phyloP scores from a whole-genome alignment of 1,140 invertebrate genomes.

The Lycorma delicatula region DNA sequence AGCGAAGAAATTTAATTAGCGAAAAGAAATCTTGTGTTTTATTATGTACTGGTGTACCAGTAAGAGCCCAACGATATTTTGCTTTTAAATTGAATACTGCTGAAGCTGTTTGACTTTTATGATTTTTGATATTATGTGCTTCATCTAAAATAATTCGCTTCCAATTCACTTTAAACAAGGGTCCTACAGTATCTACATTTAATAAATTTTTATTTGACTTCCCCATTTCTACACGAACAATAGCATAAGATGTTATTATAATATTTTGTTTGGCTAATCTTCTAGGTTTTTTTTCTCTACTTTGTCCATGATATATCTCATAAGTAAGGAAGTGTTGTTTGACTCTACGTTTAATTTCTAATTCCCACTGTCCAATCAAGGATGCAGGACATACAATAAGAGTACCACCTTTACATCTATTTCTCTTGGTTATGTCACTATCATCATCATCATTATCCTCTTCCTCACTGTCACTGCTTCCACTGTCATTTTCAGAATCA shows the following conservation, averaged over 20 bases:
- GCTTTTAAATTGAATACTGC: slow-evolving; percentile 62
- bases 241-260: slow-evolving; percentile 70
- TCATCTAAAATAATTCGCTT: slow-evolving; percentile 85
- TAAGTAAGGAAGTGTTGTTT: slow-evolving; percentile 51
- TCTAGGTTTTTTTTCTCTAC: slow-evolving; percentile 53
- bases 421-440: slow-evolving; percentile 21
- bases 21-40: too few relatives aligned
- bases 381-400: slow-evolving; percentile 85
- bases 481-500: slow-evolving; percentile 31
- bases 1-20: too few relatives aligned
- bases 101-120: slow-evolving; percentile 62
- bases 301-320: slow-evolving; percentile 70
- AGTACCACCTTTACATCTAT: slow-evolving; percentile 50
- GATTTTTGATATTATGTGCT: slow-evolving; percentile 84
- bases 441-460: slow-evolving; percentile 36
- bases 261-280: slow-evolving; percentile 54
- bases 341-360: slow-evolving; percentile 62
- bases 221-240: slow-evolving; percentile 49
- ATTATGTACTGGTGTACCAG: too few relatives aligned
- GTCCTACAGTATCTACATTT: neutral
- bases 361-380: slow-evolving; percentile 75
- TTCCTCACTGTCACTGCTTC: slow-evolving; percentile 17
- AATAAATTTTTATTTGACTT: slow-evolving; percentile 18
- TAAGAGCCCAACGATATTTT: too few relatives aligned
- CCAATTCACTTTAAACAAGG: slow-evolving; percentile 59